These are phyloP conservation scores for Schizaphis graminum DNA, from an alignment of 2,888 invertebrate genomes.

Conservation along the genomic window DNA sequence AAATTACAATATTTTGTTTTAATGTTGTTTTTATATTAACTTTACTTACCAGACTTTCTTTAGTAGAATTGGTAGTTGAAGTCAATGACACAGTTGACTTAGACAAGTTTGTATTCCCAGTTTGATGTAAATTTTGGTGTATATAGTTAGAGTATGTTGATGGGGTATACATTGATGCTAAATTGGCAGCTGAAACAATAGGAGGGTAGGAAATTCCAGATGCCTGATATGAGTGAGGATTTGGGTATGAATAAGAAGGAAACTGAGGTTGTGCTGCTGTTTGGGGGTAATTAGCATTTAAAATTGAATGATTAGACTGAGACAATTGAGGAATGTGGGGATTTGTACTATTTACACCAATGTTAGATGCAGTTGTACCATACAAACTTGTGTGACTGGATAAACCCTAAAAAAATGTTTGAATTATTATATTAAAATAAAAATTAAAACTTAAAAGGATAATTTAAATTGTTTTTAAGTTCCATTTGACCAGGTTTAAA, in stretches of 20 bases:
- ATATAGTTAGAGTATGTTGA: constrained; percentile 59
- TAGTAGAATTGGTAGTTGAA: constrained; percentile 57
- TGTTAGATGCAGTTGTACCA: constrained; percentile 55
- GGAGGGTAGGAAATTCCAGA: constrained; percentile 62
- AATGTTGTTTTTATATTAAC: neutral
- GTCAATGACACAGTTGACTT: constrained; percentile 57
- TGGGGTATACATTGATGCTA: constrained; percentile 63
- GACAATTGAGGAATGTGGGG: constrained; percentile 64
- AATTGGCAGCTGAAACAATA: constrained; percentile 55
- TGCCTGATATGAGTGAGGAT: constrained; percentile 60
- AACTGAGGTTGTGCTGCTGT: constrained; percentile 51
- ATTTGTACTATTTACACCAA: constrained; percentile 56
- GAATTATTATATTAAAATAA: neutral
- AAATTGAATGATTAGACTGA: constrained; percentile 59
- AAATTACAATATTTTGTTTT: neutral
- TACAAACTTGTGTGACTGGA: constrained; percentile 60
- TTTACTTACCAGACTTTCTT: constrained; percentile 51
- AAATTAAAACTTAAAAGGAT: neutral
- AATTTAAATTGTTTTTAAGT: constrained; percentile 6
- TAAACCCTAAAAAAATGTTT: constrained; percentile 31
- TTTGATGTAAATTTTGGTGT: constrained; percentile 60
- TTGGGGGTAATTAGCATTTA: constrained; percentile 58
- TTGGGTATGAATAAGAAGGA: constrained; percentile 56
- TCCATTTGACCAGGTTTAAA: neutral
- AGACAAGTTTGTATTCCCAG: constrained; percentile 54